A percentile compares a stretch with the other conserved stretches of the same genome.
These are phyloP conservation scores for Felis chaus DNA, from an alignment of 2,113 vertebrate species.

Conservation along the genomic window DNA sequence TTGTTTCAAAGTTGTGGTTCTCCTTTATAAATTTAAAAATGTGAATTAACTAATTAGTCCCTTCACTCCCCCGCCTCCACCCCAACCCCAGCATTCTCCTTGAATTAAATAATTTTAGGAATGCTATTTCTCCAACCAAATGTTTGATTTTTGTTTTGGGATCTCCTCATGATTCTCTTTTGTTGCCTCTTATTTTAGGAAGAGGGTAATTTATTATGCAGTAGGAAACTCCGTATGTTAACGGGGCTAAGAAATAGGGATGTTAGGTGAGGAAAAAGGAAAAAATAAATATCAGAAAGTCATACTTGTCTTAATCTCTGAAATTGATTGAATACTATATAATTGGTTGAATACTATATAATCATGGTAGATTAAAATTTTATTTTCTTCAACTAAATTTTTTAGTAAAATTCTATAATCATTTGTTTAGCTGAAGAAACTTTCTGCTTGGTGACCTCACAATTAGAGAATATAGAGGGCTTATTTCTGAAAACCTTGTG, in stretches of 20 bases:
- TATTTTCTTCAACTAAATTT: constrained; percentile 48
- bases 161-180: constrained; percentile 23
- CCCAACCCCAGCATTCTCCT: neutral
- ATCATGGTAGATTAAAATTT: constrained; percentile 49
- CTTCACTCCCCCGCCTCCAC: neutral
- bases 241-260: neutral
- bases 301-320: constrained; percentile 18
- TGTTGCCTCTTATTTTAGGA: constrained; percentile 38
- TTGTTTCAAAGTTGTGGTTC: constrained; percentile 58
- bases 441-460: constrained; percentile 59
- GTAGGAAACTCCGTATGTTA: constrained; percentile 5
- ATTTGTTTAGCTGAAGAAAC: constrained; percentile 48
- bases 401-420: constrained; percentile 57
- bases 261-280: neutral
- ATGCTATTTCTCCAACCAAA: constrained; percentile 13
- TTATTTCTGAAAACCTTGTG: constrained; percentile 58
- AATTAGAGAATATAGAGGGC: constrained; percentile 59
- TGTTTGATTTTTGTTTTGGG: constrained; percentile 1
- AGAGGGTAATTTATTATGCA: constrained; percentile 5
- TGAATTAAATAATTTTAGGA: constrained; percentile 41
- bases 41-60: neutral
- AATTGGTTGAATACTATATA: constrained; percentile 76
- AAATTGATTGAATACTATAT: constrained; percentile 71
- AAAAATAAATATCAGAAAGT: constrained; percentile 1
- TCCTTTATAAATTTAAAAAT: constrained; percentile 58